A percentile compares a stretch with the other conserved stretches of the same genome.
These are phyloP conservation scores for Hiodon tergisus DNA, from an alignment of 2,113 vertebrate genomes.

Conservation along the genomic window DNA sequence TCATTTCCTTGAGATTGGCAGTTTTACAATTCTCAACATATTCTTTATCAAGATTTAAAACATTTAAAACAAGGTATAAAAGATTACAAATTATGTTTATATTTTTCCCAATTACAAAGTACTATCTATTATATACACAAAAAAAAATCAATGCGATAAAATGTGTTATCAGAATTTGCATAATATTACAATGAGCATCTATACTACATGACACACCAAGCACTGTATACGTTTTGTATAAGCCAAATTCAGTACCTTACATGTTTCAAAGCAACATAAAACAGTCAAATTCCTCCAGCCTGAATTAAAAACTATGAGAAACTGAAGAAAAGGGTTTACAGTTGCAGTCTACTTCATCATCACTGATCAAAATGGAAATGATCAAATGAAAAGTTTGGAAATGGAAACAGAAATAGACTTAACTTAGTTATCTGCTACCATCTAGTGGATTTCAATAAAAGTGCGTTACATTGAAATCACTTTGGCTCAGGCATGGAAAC, in stretches of 20 bases:
- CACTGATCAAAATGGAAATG: background rate
- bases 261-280: background rate
- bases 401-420: background rate
- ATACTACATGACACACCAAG: background rate
- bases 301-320: background rate
- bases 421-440: constrained; percentile 49
- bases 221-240: background rate
- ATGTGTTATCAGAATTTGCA: background rate
- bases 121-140: too few relatives aligned
- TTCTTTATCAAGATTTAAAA: background rate
- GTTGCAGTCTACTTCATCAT: too few relatives aligned
- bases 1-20: background rate
- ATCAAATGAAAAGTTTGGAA: background rate
- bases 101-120: background rate
- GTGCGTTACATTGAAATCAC: too few relatives aligned
- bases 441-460: constrained; percentile 45
- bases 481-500: too few relatives aligned
- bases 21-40: background rate
- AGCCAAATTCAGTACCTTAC: background rate
- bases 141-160: background rate
- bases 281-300: background rate
- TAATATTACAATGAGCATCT: too few relatives aligned
- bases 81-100: background rate
- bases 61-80: background rate
- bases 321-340: too few relatives aligned